A percentile compares a stretch with the other conserved stretches of the same genome.
phyloP scores from a whole-genome alignment of 2,797 vertebrate genomes.

The Macrochelys suwanniensis region DNA sequence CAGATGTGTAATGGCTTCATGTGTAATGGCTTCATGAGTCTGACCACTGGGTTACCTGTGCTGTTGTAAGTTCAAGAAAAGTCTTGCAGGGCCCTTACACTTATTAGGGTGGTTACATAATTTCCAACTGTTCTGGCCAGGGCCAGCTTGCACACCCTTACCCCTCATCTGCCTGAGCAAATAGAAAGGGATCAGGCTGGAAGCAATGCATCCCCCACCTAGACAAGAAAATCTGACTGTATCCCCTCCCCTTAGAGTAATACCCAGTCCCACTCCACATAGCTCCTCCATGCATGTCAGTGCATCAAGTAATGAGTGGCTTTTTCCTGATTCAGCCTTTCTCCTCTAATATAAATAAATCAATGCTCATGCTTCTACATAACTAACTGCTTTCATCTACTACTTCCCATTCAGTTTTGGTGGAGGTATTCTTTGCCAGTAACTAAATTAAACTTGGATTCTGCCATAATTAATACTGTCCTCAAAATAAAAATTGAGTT shows the following conservation, averaged over 20 bases:
- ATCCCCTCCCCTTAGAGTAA: neutral
- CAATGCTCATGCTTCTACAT: neutral
- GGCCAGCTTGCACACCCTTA: neutral
- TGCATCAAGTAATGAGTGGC: neutral
- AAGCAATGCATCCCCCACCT: neutral
- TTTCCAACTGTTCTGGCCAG: neutral
- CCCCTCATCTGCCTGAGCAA: neutral
- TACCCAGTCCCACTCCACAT: neutral
- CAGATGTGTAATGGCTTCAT: neutral
- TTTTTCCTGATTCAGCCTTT: neutral
- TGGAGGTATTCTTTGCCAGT: neutral
- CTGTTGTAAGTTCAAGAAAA: neutral
- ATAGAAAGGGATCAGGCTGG: neutral
- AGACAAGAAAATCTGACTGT: neutral
- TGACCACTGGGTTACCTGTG: neutral
- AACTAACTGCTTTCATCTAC: neutral
- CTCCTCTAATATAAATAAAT: neutral
- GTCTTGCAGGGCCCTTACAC: neutral
- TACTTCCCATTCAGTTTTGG: neutral
- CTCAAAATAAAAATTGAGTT: neutral
- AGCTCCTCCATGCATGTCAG: neutral
- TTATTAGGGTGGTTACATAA: neutral
- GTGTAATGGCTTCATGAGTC: neutral
- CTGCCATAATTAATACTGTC: neutral
- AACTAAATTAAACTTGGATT: neutral